Evolutionary conservation across 2,797 vertebrate species (phyloP), one percentile per base, ranked within the genome.

Genomic region (Aldrovandia affinis): DNA sequence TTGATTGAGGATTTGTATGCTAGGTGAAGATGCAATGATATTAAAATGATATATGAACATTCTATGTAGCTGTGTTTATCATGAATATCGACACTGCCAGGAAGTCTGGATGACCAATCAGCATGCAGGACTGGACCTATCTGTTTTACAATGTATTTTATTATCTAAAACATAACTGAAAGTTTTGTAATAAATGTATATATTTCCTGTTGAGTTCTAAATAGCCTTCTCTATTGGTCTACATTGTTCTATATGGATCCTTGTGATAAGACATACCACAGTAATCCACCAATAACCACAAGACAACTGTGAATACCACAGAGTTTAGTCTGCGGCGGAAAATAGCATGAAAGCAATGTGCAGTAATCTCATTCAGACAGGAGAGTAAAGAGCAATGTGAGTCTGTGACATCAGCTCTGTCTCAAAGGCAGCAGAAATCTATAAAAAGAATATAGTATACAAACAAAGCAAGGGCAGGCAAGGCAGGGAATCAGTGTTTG

Each of bases 321-420:
- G 39, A 77, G 39, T 44, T 44, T 12, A 77, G 73, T 39, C 25
- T n/a, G 2, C 0, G 20, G 73, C 25, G 1, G 25, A 47, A 47
- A 44, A 77, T 47, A 77, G 42, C 42, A 12, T 25, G 73, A 47
- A 20, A 25, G 30, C 20, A 9, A 47, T 47, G 39, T 42, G 30
- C 73, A 47, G 73, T 14, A 77, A 77, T 77, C 73, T 77, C 30
- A 42, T 25, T 22, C 42, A n/a, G 73, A 20, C 42, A 77, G 73
- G 73, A 44, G 39, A 77, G 36, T 47, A 22, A 2, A n/a, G 39
- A 25, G 42, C 73, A 33, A 9, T 33, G 8, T 6, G 22, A 77
- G 73, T 18, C 39, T 10, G 7, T 77, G 73, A 77, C 73, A 22
- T 77, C 73, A 77, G 10, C 42, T 47, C 20, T 77, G 42, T 47